Evolutionary conservation across 2,797 vertebrate species (phyloP).

Genomic region (Rhabdomys pumilio): DNA sequence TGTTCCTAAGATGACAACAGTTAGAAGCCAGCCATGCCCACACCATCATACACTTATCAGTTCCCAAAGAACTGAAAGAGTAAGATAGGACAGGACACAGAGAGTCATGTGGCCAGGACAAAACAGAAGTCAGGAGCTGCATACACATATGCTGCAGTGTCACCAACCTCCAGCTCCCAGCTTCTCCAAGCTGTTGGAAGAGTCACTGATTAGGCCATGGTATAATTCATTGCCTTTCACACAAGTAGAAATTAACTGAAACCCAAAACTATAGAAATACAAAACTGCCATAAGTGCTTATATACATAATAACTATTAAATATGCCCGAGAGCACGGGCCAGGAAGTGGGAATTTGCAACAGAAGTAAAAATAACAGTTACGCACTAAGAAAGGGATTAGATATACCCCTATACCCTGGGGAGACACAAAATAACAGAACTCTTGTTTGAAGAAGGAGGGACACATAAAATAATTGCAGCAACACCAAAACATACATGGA

Average conservation of each 20-base stretch:
- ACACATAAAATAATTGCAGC: background rate
- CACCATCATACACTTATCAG: background rate
- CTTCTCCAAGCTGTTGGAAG: slow-evolving; percentile 6
- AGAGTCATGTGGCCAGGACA: background rate
- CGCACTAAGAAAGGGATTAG: background rate
- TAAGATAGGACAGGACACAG: background rate
- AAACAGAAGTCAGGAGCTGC: background rate
- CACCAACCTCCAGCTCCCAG: too few relatives aligned
- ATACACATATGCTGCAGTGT: background rate
- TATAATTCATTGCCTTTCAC: slow-evolving; percentile 49
- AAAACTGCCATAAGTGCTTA: slow-evolving; percentile 3
- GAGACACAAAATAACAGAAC: background rate
- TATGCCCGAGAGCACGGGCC: background rate
- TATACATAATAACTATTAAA: slow-evolving; percentile 57
- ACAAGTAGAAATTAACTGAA: slow-evolving; percentile 57
- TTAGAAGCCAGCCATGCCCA: background rate
- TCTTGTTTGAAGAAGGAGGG: background rate
- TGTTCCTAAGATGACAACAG: background rate
- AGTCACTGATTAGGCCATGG: background rate
- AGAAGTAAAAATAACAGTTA: slow-evolving; percentile 35
- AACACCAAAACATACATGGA: background rate
- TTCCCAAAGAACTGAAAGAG: background rate
- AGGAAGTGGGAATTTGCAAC: background rate
- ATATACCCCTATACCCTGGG: background rate
- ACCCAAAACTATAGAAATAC: slow-evolving; percentile 65